Base-by-base conservation (phyloP, 1,140 invertebrate genomes). In the Ephestia elutella region DNA sequence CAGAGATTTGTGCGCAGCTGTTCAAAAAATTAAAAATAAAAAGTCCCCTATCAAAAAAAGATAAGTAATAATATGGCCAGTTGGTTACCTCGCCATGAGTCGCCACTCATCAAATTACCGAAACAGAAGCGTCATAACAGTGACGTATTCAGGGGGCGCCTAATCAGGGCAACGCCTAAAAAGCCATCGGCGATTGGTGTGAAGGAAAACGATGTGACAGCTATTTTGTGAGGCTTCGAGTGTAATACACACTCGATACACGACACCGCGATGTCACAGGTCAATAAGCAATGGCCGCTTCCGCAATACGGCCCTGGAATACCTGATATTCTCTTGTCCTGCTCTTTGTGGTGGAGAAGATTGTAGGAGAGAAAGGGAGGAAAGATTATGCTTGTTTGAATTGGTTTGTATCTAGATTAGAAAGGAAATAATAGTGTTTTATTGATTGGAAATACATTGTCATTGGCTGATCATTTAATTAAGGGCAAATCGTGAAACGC, bases 201-300 rank as follows among this genome's bases (percentile, higher is more conserved):
- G 51, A 59, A 49, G 7, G 51, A 49, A 58, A 54, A 38, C 58
- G 57, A 59, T 38, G 49, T 53, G 57, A 59, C 57, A 51, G 51
- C 35, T 49, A 30, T n/a, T 18, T 55, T 54, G 58, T 21, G 25
- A 51, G 58, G 58, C 58, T 59, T 59, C 58, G 20, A 32, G 8
- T 35, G 38, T 8, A 28, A 51, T 10, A 32, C 28, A 51, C 55
- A 56, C 15, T 30, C 48, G 20, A 44, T 35, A 59, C 38, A 8
- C 51, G 51, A 59, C 15, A 59, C 51, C 57, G 28, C 28, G 9
- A 7, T 18, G 21, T 18, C 13, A 18, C 51, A 53, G 58, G 58
- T 59, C 58, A 59, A 20, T 19, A 35, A 20, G 58, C 58, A 59
- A 58, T 59, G 53, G 38, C 5, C 38, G 51, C 21, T 59, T 54